Percentiles rank a stretch among this genome's conserved stretches.
Conservation (phyloP, 1,140 invertebrate species). For the Camponotus pennsylvanicus region DNA sequence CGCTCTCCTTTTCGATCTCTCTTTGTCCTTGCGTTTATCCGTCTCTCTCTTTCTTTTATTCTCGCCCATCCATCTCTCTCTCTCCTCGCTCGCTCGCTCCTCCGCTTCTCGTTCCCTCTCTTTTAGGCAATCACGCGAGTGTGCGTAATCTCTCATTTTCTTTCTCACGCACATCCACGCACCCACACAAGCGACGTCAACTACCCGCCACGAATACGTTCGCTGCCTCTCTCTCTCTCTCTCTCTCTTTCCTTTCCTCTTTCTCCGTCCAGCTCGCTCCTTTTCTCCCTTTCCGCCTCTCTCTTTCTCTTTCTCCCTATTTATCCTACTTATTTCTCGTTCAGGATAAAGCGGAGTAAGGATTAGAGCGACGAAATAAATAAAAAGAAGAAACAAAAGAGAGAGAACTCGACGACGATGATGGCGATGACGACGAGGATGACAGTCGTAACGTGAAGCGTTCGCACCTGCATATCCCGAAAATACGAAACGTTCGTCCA, state of each 20-base stretch:
- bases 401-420: background rate
- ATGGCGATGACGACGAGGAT: background rate
- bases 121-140: constrained; percentile 66
- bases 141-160: constrained; percentile 64
- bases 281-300: constrained; percentile 22
- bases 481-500: constrained; percentile 64
- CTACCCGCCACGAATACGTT: constrained; percentile 59
- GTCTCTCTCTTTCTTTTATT: constrained; percentile 51
- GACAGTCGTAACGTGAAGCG: constrained; percentile 57
- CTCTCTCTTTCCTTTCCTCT: constrained; percentile 45
- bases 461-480: constrained; percentile 68
- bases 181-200: constrained; percentile 16
- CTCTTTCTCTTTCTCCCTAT: constrained; percentile 19
- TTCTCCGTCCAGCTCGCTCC: constrained; percentile 67
- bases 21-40: constrained; percentile 49
- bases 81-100: constrained; percentile 29
- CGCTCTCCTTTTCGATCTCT: constrained; percentile 28
- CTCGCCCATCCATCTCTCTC: constrained; percentile 14
- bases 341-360: constrained; percentile 57
- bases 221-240: constrained; percentile 60
- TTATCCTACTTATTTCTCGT: constrained; percentile 67
- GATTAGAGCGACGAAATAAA: constrained; percentile 1
- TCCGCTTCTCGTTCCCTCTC: constrained; percentile 55
- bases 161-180: constrained; percentile 34
- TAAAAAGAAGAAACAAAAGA: constrained; percentile 16